Percentiles rank a stretch among this genome's conserved stretches.
Conservation (phyloP, 2,797 vertebrate species). For the Oreortyx pictus region DNA sequence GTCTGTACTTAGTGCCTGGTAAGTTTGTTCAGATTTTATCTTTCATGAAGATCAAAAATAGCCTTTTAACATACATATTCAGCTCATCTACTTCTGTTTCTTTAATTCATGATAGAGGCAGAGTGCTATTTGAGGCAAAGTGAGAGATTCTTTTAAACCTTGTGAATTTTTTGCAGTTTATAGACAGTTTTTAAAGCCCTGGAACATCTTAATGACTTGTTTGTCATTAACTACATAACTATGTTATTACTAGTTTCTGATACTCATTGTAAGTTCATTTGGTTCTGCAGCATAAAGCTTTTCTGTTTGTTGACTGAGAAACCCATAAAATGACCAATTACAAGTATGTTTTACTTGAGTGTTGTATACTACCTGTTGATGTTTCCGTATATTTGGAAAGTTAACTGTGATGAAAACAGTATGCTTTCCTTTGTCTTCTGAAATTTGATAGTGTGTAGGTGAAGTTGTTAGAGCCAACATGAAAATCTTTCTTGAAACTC, state of each 20-base stretch:
- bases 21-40: slow-evolving; percentile 26
- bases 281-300: neutral
- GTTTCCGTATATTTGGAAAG: neutral
- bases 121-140: neutral
- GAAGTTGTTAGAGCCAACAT: neutral
- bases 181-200: neutral
- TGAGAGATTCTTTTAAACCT: slow-evolving; percentile 7
- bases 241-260: neutral
- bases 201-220: neutral
- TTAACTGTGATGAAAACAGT: neutral
- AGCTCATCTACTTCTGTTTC: neutral
- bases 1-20: neutral
- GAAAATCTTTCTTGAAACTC: neutral
- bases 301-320: neutral
- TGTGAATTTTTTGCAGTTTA: neutral
- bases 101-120: neutral
- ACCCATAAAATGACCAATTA: neutral
- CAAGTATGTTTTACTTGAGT: neutral
- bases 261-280: neutral
- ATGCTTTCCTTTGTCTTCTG: neutral
- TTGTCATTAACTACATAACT: neutral
- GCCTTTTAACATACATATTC: neutral
- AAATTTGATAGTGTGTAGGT: neutral
- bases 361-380: neutral
- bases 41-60: neutral